Evolutionary conservation across 1,140 invertebrate genomes (phyloP), one percentile per base, ranked within the genome.

Genomic region (Battus philenor): DNA sequence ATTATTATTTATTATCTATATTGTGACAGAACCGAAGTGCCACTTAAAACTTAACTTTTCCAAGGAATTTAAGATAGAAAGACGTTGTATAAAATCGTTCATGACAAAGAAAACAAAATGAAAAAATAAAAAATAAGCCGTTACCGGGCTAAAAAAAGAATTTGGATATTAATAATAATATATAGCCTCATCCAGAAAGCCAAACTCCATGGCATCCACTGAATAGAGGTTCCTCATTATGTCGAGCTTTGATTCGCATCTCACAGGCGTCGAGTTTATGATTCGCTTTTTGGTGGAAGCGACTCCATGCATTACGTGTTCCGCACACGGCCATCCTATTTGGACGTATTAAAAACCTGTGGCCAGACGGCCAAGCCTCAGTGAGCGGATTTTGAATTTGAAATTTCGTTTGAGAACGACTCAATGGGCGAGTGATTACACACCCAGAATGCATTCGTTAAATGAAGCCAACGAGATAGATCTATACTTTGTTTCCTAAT

Each of bases 311-410:
- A 70, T 68, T 55, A 64, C 38, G 34, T 26, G 29, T 29, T 38
- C 27, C 22, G 39, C 47, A 50, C 47, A 59, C 50, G 53, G 47
- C 64, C 55, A 67, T 65, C 64, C 76, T 77, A 75, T 83, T 83
- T 77, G 65, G 74, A 60, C 67, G 72, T 83, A 83, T 83, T 83
- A 83, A 83, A 82, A 80, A 77, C 63, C 69, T 83, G 76, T 77
- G 76, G 79, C 76, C 70, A 77, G 74, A 75, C 78, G 43, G 54
- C 51, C 59, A 45, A 48, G 63, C 59, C 47, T 72, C 68, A 66
- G 59, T 71, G 59, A 61, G 46, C 65, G 63, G 63, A 74, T 77
- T 73, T 63, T 69, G 72, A 78, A 74, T 82, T 74, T 73, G 63
- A 72, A 78, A 79, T 77, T 73, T 79, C 65, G 77, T 75, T 71